Conservation (phyloP, 1,140 invertebrate genomes). For the Dendroctonus valens region DNA sequence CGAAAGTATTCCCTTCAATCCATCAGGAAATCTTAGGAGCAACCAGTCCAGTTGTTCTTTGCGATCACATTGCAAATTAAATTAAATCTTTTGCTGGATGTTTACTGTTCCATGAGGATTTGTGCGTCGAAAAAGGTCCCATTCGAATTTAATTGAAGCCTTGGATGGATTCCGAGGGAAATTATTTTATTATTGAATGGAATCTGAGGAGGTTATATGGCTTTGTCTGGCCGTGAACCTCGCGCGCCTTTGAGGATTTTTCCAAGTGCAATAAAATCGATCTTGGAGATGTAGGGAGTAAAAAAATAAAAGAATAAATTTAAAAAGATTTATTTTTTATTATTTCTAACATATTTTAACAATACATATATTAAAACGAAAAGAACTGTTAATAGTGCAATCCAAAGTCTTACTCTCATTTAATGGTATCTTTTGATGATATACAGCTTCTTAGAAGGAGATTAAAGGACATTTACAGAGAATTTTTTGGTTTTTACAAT, state of each 20-base stretch:
- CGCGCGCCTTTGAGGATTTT: too few relatives aligned
- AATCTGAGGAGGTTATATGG: background rate
- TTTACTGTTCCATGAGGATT: too few relatives aligned
- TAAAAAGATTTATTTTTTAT: constrained; percentile 33
- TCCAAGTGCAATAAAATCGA: constrained; percentile 5
- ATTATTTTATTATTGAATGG: constrained; percentile 5
- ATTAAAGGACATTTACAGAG: constrained; percentile 15
- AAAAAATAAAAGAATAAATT: constrained; percentile 6
- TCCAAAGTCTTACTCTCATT: constrained; percentile 34
- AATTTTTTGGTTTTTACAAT: constrained; percentile 2
- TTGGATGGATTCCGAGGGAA: background rate
- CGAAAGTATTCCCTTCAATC: too few relatives aligned
- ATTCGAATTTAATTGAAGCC: constrained; percentile 6
- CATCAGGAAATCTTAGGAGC: too few relatives aligned
- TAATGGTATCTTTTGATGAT: constrained; percentile 12
- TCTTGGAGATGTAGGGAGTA: background rate
- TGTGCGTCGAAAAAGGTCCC: too few relatives aligned
- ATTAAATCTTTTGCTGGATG: too few relatives aligned
- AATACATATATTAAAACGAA: constrained; percentile 33
- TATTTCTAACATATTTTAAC: constrained; percentile 33
- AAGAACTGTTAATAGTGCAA: constrained; percentile 29
- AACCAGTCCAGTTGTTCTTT: too few relatives aligned
- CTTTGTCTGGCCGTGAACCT: background rate
- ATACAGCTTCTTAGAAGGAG: constrained; percentile 12
- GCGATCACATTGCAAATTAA: too few relatives aligned